Percentiles rank a stretch among this genome's conserved stretches.
These are phyloP conservation scores for Laupala kohalensis DNA, from an alignment of 1,140 invertebrate species.

Conservation along the genomic window DNA sequence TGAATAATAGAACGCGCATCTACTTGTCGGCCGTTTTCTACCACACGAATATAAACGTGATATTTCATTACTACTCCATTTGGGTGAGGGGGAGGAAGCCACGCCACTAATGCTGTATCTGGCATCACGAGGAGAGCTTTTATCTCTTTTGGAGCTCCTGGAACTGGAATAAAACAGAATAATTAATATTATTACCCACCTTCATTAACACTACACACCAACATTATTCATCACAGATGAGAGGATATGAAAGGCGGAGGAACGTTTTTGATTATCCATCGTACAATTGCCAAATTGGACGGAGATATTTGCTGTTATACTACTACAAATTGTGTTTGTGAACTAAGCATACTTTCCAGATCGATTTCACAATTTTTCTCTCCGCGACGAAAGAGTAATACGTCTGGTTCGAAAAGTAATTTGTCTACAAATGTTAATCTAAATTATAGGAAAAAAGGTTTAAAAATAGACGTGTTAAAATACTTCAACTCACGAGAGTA, in stretches of 20 bases:
- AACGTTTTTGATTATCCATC: too few species aligned
- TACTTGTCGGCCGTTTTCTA: conserved; percentile 1
- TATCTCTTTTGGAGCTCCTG: conserved; percentile 31
- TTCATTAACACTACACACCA: background rate
- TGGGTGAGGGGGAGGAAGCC: conserved; percentile 32
- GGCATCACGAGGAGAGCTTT: conserved; percentile 31
- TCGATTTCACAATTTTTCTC: too few species aligned
- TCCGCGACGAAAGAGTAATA: too few species aligned
- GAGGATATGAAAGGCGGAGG: background rate
- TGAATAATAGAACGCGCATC: conserved; percentile 21
- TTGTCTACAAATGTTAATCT: too few species aligned
- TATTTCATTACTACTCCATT: conserved; percentile 38
- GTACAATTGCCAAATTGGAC: too few species aligned
- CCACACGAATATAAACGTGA: conserved; percentile 12
- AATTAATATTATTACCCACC: background rate
- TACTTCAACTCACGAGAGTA: too few species aligned
- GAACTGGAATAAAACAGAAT: conserved; percentile 25
- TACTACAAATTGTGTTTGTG: too few species aligned
- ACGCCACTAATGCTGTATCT: conserved; percentile 29
- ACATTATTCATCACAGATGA: background rate
- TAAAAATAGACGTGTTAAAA: too few species aligned
- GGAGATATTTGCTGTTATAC: too few species aligned
- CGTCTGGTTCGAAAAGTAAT: too few species aligned
- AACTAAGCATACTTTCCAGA: too few species aligned
- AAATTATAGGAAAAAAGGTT: too few species aligned